Percentiles rank a stretch among this genome's conserved stretches.
phyloP scores from a whole-genome alignment of 2,113 vertebrate genomes.

The Maylandia zebra region DNA sequence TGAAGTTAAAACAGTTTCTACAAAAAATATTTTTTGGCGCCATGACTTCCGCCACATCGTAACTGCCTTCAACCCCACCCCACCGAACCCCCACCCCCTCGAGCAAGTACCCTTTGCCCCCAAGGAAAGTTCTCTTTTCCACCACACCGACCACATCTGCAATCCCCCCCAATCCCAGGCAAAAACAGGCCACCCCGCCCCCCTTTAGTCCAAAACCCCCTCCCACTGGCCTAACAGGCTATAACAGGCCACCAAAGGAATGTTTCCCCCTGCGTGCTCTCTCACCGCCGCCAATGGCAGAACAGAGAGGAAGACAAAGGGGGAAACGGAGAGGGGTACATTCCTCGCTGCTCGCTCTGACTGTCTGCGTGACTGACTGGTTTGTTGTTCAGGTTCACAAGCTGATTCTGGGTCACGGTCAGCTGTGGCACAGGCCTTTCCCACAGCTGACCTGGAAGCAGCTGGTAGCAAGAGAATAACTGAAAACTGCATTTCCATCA shows the following conservation, averaged over 20 bases:
- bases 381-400: conserved; percentile 7
- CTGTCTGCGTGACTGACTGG: conserved; percentile 28
- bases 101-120: background rate
- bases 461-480: conserved; percentile 12
- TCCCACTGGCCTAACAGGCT: conserved; percentile 37
- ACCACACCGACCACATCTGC: conserved; percentile 29
- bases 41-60: background rate
- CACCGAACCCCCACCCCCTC: background rate
- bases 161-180: background rate
- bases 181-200: conserved; percentile 25
- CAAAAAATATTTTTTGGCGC: background rate
- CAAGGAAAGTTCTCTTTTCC: background rate
- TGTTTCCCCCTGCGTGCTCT: conserved; percentile 32
- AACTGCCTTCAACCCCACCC: background rate
- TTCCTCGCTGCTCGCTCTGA: conserved; percentile 37
- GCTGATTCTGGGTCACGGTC: conserved; percentile 28
- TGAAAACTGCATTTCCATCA: background rate
- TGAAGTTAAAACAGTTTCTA: background rate
- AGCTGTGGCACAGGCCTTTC: conserved; percentile 48
- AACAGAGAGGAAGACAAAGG: conserved; percentile 3
- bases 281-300: conserved; percentile 23
- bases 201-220: conserved; percentile 14
- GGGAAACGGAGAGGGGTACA: conserved; percentile 23
- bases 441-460: conserved; percentile 61
- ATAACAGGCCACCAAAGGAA: conserved; percentile 62